Evolutionary conservation across 2,888 invertebrate genomes (phyloP).

Genomic region (Heliconius cydno): DNA sequence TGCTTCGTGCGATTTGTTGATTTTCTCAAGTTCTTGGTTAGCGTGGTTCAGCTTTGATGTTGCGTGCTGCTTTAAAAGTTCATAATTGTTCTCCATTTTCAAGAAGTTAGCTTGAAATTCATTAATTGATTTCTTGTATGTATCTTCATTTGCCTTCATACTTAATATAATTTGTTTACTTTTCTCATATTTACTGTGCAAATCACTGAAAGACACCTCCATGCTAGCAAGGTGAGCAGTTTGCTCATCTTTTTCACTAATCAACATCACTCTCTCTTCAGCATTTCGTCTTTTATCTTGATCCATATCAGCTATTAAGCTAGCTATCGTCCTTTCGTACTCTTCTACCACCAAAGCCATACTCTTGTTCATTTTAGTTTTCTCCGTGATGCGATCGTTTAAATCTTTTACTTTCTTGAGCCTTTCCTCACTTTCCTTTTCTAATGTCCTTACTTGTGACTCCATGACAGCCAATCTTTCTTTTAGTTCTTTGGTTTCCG

Average conservation of each 20-base stretch:
- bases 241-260: slow-evolving; percentile 84
- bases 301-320: slow-evolving; percentile 88
- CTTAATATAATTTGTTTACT: slow-evolving; percentile 84
- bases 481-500: slow-evolving; percentile 76
- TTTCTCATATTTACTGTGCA: slow-evolving; percentile 86
- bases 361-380: slow-evolving; percentile 77
- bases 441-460: slow-evolving; percentile 68
- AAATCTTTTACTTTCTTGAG: slow-evolving; percentile 69
- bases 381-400: slow-evolving; percentile 69
- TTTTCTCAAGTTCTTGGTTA: slow-evolving; percentile 91
- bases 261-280: slow-evolving; percentile 79
- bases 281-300: slow-evolving; percentile 85
- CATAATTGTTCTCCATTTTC: slow-evolving; percentile 92
- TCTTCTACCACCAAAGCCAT: slow-evolving; percentile 88
- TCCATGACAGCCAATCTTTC: slow-evolving; percentile 72
- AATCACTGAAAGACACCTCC: slow-evolving; percentile 85
- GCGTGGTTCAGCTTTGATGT: slow-evolving; percentile 90
- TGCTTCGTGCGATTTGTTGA: slow-evolving; percentile 88
- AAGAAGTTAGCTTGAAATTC: slow-evolving; percentile 87
- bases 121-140: slow-evolving; percentile 86
- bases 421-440: slow-evolving; percentile 65
- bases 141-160: slow-evolving; percentile 86
- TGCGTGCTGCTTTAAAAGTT: slow-evolving; percentile 93
- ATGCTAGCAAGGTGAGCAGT: slow-evolving; percentile 84
- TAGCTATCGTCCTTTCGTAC: slow-evolving; percentile 90